Percentiles rank a stretch among this genome's conserved stretches.
phyloP scores from a whole-genome alignment of 2,113 vertebrate species.

The Pluvialis apricaria region DNA sequence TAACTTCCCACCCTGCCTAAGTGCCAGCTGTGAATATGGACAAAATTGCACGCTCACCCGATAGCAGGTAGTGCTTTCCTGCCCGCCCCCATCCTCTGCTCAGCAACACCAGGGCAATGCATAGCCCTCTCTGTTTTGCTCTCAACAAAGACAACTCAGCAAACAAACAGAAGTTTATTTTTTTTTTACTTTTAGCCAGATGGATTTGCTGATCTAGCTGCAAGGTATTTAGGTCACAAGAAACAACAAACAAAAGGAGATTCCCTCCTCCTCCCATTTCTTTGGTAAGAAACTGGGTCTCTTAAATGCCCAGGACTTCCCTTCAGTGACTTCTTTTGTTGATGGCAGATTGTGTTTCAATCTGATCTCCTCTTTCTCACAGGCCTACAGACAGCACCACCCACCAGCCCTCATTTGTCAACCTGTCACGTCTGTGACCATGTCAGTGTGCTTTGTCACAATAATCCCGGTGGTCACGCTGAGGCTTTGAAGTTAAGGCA shows the following conservation, averaged over 20 bases:
- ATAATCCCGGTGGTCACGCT: background rate
- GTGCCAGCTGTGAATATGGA: background rate
- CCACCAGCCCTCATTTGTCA: slow-evolving; percentile 42
- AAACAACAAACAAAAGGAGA: slow-evolving; percentile 33
- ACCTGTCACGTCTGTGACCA: slow-evolving; percentile 7
- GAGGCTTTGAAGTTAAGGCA: slow-evolving; percentile 45
- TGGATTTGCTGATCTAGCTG: slow-evolving; percentile 20
- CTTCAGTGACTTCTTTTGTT: slow-evolving; percentile 55
- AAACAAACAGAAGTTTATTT: background rate
- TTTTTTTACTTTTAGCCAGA: background rate
- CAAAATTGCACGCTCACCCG: background rate
- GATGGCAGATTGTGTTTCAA: slow-evolving; percentile 52
- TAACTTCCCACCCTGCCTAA: background rate
- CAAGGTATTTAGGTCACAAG: slow-evolving; percentile 40
- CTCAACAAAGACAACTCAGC: background rate
- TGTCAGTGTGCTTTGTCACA: slow-evolving; percentile 40
- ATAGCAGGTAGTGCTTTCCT: background rate
- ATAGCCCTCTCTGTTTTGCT: background rate
- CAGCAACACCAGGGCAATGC: background rate
- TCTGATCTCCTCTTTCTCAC: slow-evolving; percentile 53
- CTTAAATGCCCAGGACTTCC: slow-evolving; percentile 15
- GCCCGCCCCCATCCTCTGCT: background rate
- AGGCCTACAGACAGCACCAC: slow-evolving; percentile 15
- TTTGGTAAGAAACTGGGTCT: slow-evolving; percentile 15
- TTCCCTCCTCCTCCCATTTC: background rate